phyloP scores from a whole-genome alignment of 1,140 invertebrate species.

The Solen grandis region DNA sequence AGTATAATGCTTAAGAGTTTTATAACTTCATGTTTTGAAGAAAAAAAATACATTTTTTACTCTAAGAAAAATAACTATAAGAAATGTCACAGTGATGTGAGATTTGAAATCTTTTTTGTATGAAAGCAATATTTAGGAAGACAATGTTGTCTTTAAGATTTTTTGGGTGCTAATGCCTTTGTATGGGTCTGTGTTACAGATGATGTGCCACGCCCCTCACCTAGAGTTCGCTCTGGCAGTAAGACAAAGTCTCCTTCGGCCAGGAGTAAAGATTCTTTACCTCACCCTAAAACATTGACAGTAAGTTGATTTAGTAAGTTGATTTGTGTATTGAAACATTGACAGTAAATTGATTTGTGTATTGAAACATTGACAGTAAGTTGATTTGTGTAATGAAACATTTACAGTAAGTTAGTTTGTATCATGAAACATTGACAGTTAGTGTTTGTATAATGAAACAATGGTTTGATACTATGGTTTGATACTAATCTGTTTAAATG shows the following conservation, averaged over 20 bases:
- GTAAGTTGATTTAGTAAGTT: constrained; percentile 56
- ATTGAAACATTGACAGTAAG: not conserved
- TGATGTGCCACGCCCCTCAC: constrained; percentile 69
- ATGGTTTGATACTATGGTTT: too few species aligned
- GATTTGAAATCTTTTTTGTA: not conserved
- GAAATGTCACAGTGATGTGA: too few species aligned
- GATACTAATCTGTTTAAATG: too few species aligned
- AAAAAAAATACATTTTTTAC: too few species aligned
- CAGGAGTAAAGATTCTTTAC: constrained; percentile 52
- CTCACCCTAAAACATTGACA: constrained; percentile 69
- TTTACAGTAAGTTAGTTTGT: not conserved
- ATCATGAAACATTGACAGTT: not conserved
- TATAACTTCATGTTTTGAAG: too few species aligned
- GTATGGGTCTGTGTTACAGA: constrained; percentile 55
- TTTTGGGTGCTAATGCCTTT: not conserved
- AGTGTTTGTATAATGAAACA: not conserved
- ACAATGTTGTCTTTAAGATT: not conserved
- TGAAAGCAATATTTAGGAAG: not conserved
- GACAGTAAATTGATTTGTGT: not conserved
- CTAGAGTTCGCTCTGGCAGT: constrained; percentile 57
- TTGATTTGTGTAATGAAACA: not conserved
- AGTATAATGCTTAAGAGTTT: too few species aligned
- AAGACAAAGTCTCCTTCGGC: constrained; percentile 57
- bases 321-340: not conserved
- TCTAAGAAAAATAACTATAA: too few species aligned